Base-by-base conservation (phyloP, 2,888 invertebrate species). In the Orchesellides sinensis region DNA sequence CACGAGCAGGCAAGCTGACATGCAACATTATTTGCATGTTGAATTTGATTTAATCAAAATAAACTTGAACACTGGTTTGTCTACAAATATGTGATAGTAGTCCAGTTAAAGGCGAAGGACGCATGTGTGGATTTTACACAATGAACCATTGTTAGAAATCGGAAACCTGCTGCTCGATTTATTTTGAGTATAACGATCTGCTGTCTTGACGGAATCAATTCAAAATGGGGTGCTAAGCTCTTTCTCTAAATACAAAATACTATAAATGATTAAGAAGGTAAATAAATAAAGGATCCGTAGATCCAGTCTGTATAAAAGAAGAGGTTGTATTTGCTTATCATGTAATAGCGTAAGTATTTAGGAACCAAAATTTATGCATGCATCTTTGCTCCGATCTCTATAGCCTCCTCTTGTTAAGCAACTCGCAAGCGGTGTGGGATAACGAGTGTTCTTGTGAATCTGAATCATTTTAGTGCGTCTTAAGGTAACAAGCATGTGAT, bases 21-120 rank as follows among this genome's bases (percentile, higher is more conserved):
- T 29, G 65, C 65, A 65, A 45, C 66, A 59, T 77, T 77, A 77
- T 78, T 69, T 69, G 69, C 69, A 78, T 78, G 78, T 69, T 59
- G 69, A 47, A 52, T 78, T 78, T 69, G 78, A 69, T 78, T 77
- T 65, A 77, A 77, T 77, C 66, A 78, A 78, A 78, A 78, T 78
- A 78, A 78, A 78, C 78, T 65, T 35, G n/a, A 54, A 19, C 54
- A 5, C 40, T 40, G 40, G n/a, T 40, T n/a, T 54, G 12, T 40
- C 40, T 40, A 40, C 40, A 40, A 40, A 40, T 10, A 40, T 5
- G 56, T 10, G 56, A 21, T 14, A 6, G 45, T 45, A 45, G 45
- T 66, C 66, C 66, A 45, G 66, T 10, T 17, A 47, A 35, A 45
- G 35, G 17, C 29, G 21, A 14, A 6, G 23, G n/a, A 32, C 8